Evolutionary conservation across 2,113 vertebrate species (phyloP).

Genomic region (Gulo gulo): DNA sequence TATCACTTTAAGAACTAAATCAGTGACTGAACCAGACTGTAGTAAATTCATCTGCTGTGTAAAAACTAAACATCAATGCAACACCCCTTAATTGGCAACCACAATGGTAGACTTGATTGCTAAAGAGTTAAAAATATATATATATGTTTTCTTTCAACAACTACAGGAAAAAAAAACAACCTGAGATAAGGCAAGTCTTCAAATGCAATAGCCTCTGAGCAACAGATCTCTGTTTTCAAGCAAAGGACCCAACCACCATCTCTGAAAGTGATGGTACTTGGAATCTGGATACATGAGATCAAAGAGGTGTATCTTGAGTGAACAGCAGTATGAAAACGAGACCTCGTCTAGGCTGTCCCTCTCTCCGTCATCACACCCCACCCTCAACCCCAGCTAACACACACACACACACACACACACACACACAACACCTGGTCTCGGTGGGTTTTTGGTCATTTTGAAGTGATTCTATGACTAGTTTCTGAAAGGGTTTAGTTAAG

Average conservation of each 20-base stretch:
- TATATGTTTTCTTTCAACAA: background rate
- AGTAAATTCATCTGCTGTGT: background rate
- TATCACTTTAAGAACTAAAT: background rate
- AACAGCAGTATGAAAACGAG: background rate
- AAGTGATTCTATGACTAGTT: background rate
- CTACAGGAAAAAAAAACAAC: background rate
- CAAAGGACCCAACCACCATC: background rate
- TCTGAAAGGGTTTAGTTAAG: background rate
- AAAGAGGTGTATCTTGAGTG: background rate
- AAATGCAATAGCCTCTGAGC: background rate
- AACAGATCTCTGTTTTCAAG: conserved; percentile 14
- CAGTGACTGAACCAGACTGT: background rate
- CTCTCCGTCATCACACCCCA: background rate
- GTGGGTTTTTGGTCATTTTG: background rate
- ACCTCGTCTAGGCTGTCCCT: background rate
- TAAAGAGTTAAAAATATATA: background rate
- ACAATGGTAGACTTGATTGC: background rate
- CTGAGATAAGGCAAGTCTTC: background rate
- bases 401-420: background rate
- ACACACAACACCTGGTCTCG: background rate
- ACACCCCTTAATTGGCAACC: background rate
- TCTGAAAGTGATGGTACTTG: background rate
- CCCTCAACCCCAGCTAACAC: too few species aligned
- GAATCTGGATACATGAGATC: background rate
- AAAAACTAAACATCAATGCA: background rate